Evolutionary conservation across 2,888 invertebrate species (phyloP).

Genomic region (Brachynemurus nebulosus): DNA sequence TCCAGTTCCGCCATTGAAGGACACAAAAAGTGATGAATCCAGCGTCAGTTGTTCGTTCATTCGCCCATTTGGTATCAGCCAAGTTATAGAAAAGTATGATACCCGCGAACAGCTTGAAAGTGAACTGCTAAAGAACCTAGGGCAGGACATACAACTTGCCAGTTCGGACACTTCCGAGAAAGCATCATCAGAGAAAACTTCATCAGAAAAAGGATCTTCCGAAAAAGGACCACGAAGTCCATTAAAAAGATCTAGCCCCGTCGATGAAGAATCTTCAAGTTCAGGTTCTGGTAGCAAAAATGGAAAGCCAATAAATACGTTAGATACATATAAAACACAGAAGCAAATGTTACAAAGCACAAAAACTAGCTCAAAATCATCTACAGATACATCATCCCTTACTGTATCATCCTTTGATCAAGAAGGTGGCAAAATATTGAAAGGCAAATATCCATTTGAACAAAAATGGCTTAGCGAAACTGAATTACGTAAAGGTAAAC

Average conservation of each 20-base stretch:
- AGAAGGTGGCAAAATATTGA: constrained; percentile 16
- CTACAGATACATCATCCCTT: constrained; percentile 21
- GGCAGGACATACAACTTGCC: constrained; percentile 6
- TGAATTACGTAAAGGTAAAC: constrained; percentile 28
- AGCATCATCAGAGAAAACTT: neutral
- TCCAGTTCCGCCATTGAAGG: constrained; percentile 38
- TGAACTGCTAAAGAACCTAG: constrained; percentile 25
- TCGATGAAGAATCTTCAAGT: constrained; percentile 29
- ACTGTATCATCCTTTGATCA: constrained; percentile 5
- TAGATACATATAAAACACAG: neutral
- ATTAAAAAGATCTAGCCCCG: constrained; percentile 31
- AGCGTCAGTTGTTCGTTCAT: constrained; percentile 69
- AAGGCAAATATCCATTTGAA: constrained; percentile 31
- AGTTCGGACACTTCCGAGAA: constrained; percentile 23
- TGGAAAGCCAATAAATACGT: neutral
- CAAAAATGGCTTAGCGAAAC: constrained; percentile 34
- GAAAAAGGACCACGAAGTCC: constrained; percentile 26
- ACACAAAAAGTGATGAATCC: constrained; percentile 53
- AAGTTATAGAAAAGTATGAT: constrained; percentile 51
- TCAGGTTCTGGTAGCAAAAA: constrained; percentile 14
- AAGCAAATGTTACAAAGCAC: constrained; percentile 19
- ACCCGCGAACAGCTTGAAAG: constrained; percentile 48
- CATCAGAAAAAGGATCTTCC: neutral
- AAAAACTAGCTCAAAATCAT: constrained; percentile 23
- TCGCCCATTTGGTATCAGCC: constrained; percentile 62